Percentiles rank a stretch among this genome's conserved stretches.
Evolutionary conservation across 2,113 vertebrate genomes (phyloP).

Genomic region (Sakesphorus luctuosus): DNA sequence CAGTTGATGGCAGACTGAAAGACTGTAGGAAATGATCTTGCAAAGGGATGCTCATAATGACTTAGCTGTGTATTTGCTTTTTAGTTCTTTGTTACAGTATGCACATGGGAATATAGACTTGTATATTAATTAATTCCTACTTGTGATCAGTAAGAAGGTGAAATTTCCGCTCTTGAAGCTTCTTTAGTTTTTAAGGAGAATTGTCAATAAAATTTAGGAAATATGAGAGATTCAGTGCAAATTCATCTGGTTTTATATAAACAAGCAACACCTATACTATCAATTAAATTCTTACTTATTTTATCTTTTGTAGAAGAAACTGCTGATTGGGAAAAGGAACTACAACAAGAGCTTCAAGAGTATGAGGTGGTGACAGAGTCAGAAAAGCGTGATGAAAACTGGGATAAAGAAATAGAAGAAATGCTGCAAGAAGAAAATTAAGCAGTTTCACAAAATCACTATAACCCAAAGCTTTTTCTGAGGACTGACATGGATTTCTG

Average conservation of each 20-base stretch:
- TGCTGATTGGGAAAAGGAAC: conserved; percentile 93
- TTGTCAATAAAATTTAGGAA: neutral
- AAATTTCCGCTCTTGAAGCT: neutral
- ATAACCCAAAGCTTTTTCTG: neutral
- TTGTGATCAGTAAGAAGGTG: neutral
- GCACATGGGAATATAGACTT: neutral
- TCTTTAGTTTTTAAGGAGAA: neutral
- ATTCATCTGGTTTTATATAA: neutral
- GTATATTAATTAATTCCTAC: neutral
- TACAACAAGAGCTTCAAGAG: conserved; percentile 94
- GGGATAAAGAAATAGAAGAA: conserved; percentile 96
- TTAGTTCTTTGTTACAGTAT: neutral
- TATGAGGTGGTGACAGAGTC: conserved; percentile 91
- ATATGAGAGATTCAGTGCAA: neutral
- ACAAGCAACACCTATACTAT: neutral
- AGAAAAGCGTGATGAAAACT: conserved; percentile 89
- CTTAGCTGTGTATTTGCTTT: neutral
- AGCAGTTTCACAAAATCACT: conserved; percentile 28
- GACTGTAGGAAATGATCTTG: neutral
- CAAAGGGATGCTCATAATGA: neutral
- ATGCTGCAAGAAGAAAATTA: conserved; percentile 89
- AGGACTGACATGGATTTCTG: conserved; percentile 54
- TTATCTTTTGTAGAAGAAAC: conserved; percentile 80
- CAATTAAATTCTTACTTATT: neutral
- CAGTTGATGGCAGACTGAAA: neutral